These are phyloP conservation scores for Diabrotica undecimpunctata DNA, from an alignment of 1,140 invertebrate species.

Conservation along the genomic window DNA sequence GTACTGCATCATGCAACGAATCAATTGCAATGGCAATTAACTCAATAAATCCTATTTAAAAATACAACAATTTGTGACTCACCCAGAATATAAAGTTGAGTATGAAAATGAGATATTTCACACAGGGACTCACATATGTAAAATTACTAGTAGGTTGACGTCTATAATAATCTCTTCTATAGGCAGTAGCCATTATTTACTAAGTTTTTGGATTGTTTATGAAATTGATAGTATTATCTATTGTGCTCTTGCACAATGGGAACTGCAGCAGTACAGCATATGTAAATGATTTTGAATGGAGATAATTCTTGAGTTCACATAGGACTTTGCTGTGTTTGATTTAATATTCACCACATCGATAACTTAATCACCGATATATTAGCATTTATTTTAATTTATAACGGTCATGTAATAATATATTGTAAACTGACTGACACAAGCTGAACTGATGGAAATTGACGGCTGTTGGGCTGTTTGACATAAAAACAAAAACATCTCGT, in stretches of 20 bases:
- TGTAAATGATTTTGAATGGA: background rate
- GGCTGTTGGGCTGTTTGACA: background rate
- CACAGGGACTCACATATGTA: conserved; percentile 82
- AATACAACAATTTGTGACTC: conserved; percentile 45
- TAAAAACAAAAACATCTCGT: background rate
- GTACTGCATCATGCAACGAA: too few relatives aligned
- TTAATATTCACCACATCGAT: too few relatives aligned
- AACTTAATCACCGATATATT: too few relatives aligned
- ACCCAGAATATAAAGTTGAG: conserved; percentile 93
- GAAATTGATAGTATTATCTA: background rate
- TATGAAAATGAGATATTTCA: conserved; percentile 91
- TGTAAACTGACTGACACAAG: too few relatives aligned
- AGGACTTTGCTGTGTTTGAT: too few relatives aligned
- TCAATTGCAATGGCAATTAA: too few relatives aligned
- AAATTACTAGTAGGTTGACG: conserved; percentile 48
- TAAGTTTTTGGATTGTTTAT: background rate
- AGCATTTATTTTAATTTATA: too few relatives aligned
- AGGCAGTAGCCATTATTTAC: conserved; percentile 16
- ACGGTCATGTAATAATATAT: too few relatives aligned
- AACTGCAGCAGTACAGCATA: background rate
- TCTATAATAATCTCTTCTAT: conserved; percentile 28
- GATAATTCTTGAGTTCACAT: too few relatives aligned
- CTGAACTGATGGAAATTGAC: background rate
- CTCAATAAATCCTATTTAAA: background rate
- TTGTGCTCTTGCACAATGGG: background rate